A percentile compares a stretch with the other conserved stretches of the same genome.
These are phyloP conservation scores for Reticulitermes lucifugus DNA, from an alignment of 2,888 invertebrate genomes.

Conservation along the genomic window DNA sequence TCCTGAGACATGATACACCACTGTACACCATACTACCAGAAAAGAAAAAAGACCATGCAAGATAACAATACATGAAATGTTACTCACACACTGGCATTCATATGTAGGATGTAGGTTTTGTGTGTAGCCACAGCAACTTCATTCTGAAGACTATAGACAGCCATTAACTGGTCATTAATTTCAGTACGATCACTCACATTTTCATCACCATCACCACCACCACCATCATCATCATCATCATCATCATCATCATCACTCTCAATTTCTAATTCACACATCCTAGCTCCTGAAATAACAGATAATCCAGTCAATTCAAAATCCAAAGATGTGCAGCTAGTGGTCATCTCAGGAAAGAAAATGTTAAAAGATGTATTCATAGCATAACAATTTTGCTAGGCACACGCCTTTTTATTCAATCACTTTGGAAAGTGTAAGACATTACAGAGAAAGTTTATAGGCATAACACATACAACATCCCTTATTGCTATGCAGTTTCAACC, in stretches of 20 bases:
- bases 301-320: too few relatives aligned
- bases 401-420: too few relatives aligned
- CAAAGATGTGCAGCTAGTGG: too few relatives aligned
- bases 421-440: too few relatives aligned
- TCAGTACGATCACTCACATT: background rate
- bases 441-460: too few relatives aligned
- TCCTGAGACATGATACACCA: too few relatives aligned
- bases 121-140: background rate
- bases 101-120: background rate
- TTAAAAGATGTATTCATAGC: too few relatives aligned
- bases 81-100: conserved; percentile 1
- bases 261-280: background rate
- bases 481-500: too few relatives aligned
- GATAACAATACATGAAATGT: background rate
- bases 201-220: background rate
- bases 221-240: background rate
- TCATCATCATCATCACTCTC: conserved; percentile 9
- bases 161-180: background rate
- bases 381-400: too few relatives aligned
- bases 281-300: background rate
- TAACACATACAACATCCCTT: too few relatives aligned
- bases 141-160: background rate
- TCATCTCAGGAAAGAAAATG: too few relatives aligned
- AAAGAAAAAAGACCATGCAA: background rate
- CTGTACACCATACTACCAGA: background rate